A percentile compares a stretch with the other conserved stretches of the same genome.
These are phyloP conservation scores for Alitta virens DNA, from an alignment of 2,888 invertebrate species.

Conservation along the genomic window DNA sequence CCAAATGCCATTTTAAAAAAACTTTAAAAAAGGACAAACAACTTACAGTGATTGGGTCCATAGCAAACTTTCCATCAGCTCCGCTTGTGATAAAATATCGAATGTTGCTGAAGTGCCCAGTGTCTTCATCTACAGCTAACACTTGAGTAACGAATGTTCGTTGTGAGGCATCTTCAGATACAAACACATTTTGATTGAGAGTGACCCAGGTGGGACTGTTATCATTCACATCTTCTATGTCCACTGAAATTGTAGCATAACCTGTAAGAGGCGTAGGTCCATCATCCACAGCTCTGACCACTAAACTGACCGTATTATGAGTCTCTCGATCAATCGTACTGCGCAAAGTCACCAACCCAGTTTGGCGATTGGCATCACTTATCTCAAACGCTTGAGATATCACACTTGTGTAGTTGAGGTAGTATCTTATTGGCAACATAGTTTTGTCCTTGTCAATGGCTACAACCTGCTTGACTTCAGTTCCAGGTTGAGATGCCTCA, in stretches of 20 bases:
- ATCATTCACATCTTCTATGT: constrained; percentile 45
- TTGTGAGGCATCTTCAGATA: constrained; percentile 20
- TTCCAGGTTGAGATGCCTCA: constrained; percentile 23
- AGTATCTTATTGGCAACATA: constrained; percentile 10
- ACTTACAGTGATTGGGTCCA: constrained; percentile 21
- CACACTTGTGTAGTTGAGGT: constrained; percentile 14
- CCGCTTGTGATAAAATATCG: constrained; percentile 22
- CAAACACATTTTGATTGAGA: neutral
- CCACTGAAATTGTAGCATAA: constrained; percentile 20
- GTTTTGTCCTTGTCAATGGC: constrained; percentile 23
- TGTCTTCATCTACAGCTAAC: constrained; percentile 22
- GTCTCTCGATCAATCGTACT: constrained; percentile 19
- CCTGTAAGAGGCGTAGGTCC: constrained; percentile 21
- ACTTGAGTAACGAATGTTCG: constrained; percentile 20
- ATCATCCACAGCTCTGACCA: constrained; percentile 18
- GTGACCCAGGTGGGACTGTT: constrained; percentile 42
- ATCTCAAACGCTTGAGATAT: neutral
- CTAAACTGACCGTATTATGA: constrained; percentile 16
- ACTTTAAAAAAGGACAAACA: constrained; percentile 34
- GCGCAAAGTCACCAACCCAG: constrained; percentile 20
- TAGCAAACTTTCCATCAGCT: constrained; percentile 16
- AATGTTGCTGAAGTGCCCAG: constrained; percentile 19
- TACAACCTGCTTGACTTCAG: constrained; percentile 20
- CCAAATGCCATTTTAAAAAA: constrained; percentile 32
- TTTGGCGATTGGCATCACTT: neutral